Conservation (phyloP, 2,113 vertebrate genomes). For the Phyllostomus discolor region DNA sequence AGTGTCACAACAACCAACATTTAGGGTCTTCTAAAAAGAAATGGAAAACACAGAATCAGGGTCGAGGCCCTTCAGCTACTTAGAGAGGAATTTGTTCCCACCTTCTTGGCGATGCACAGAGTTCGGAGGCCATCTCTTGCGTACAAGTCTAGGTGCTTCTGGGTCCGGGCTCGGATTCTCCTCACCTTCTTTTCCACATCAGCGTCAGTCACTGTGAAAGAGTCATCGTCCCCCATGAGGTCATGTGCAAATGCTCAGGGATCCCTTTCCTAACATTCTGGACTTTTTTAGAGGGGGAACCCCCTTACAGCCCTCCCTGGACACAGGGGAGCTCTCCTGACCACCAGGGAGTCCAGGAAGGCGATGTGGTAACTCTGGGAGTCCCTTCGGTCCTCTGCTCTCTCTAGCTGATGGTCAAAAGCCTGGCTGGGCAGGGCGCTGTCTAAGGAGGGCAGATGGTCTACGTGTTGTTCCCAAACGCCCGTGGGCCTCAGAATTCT, state of each 20-base stretch:
- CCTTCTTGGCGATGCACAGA: conserved; percentile 94
- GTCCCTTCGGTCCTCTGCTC: background rate
- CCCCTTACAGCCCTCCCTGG: background rate
- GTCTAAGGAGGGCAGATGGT: background rate
- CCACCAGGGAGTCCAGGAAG: background rate
- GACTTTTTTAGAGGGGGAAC: background rate
- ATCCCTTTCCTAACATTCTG: background rate
- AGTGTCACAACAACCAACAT: background rate
- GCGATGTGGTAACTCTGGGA: background rate
- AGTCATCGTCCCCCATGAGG: conserved; percentile 29
- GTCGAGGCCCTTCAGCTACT: accelerated
- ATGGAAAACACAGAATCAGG: background rate
- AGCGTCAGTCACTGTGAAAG: conserved; percentile 77
- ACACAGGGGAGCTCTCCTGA: background rate
- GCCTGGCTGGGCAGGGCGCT: background rate
- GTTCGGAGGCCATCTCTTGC: conserved; percentile 91
- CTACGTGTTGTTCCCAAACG: background rate
- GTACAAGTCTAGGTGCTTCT: conserved; percentile 90
- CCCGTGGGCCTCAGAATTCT: background rate
- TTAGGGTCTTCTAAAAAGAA: background rate
- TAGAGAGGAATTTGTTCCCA: conserved; percentile 37
- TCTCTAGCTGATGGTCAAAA: background rate
- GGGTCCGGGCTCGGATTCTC: conserved; percentile 84
- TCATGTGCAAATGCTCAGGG: background rate
- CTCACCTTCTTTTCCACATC: conserved; percentile 76